Percentiles rank a stretch among this genome's conserved stretches.
phyloP scores from a whole-genome alignment of 1,140 invertebrate genomes.

The Drosophila malerkotliana region DNA sequence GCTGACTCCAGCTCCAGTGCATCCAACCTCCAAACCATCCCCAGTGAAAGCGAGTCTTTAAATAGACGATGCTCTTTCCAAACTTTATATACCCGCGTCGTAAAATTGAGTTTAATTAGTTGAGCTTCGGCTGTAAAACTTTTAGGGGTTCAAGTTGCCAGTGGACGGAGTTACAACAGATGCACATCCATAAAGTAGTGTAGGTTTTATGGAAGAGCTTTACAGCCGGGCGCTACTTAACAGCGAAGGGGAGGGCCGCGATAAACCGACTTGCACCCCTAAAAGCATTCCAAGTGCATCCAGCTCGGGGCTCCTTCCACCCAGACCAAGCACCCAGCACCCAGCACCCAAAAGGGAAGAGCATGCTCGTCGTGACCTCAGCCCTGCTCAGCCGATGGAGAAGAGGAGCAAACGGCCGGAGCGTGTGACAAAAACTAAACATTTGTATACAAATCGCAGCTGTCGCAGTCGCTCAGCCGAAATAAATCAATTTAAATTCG shows the following conservation, averaged over 20 bases:
- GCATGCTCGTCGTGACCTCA: constrained; percentile 5
- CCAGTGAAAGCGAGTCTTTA: constrained; percentile 19
- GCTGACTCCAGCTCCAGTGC: not conserved
- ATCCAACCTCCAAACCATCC: not conserved
- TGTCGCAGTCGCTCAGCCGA: constrained; percentile 42
- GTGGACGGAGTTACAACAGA: not conserved
- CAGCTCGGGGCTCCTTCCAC: not conserved
- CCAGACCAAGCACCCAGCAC: not conserved
- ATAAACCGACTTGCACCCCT: constrained; percentile 18
- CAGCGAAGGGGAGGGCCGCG: not conserved
- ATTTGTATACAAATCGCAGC: constrained; percentile 51
- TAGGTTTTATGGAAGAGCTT: constrained; percentile 20
- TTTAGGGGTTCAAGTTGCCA: constrained; percentile 25
- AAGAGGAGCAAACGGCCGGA: not conserved
- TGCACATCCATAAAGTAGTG: constrained; percentile 8
- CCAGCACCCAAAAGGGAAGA: not conserved
- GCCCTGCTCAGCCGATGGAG: not conserved
- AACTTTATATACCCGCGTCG: constrained; percentile 18
- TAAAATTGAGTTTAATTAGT: constrained; percentile 39
- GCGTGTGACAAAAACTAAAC: constrained; percentile 52
- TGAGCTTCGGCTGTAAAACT: constrained; percentile 18
- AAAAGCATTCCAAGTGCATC: constrained; percentile 26
- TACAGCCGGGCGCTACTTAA: not conserved
- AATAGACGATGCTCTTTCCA: not conserved
- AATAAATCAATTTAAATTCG: constrained; percentile 40